Evolutionary conservation across 2,888 invertebrate genomes (phyloP).

Genomic region (Gonocerus acuteangulatus): DNA sequence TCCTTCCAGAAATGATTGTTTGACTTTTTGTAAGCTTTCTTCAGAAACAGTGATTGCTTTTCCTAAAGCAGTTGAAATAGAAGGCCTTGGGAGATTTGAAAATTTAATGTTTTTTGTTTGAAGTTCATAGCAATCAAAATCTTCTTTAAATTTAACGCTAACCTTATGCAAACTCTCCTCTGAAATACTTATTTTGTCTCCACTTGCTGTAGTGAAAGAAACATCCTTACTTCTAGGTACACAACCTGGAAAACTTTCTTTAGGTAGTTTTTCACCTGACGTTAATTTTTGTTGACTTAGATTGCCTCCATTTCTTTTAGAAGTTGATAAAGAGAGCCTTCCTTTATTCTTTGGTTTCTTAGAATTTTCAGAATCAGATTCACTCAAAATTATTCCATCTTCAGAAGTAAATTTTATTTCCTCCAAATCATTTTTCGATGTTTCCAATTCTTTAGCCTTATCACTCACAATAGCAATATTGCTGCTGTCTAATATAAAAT

Average conservation of each 20-base stretch:
- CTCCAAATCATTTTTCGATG: not conserved
- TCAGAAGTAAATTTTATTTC: not conserved
- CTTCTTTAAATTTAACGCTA: not conserved
- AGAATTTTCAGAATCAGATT: not conserved
- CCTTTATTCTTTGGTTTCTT: not conserved
- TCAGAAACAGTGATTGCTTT: slow-evolving; percentile 10
- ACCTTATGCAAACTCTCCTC: not conserved
- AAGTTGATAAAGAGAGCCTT: too few species aligned
- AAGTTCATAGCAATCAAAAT: not conserved
- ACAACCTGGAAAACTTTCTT: too few species aligned
- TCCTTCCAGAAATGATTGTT: not conserved
- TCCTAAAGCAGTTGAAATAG: slow-evolving; percentile 25
- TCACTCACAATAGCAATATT: too few species aligned
- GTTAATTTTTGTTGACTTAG: too few species aligned
- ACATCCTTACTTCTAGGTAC: too few species aligned
- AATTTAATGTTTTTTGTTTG: not conserved
- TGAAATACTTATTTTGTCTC: not conserved
- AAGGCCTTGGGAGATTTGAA: not conserved
- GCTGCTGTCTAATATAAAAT: too few species aligned
- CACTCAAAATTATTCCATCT: not conserved
- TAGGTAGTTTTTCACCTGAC: too few species aligned
- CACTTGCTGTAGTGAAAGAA: too few species aligned
- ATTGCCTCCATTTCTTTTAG: too few species aligned
- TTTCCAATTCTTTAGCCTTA: not conserved
- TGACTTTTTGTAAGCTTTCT: not conserved